phyloP scores from a whole-genome alignment of 1,140 invertebrate species.

The Brachionus paranguensis region DNA sequence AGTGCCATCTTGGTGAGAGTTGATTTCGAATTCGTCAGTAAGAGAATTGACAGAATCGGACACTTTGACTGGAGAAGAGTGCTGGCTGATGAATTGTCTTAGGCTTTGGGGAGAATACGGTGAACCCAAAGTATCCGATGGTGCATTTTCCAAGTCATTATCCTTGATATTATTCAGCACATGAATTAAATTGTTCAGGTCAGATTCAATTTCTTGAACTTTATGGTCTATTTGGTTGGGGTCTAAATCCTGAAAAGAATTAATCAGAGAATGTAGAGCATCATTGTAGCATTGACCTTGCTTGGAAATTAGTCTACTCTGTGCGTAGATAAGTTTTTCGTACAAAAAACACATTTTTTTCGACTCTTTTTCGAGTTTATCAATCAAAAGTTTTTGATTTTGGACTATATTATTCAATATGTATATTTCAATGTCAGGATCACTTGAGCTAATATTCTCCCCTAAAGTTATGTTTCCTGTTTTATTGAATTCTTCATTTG shows the following conservation, averaged over 20 bases:
- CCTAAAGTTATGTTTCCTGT: not conserved
- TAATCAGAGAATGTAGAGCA: not conserved
- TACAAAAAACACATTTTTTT: not conserved
- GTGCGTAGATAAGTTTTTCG: not conserved
- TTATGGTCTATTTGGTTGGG: not conserved
- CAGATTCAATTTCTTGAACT: constrained; percentile 10
- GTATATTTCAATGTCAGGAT: not conserved
- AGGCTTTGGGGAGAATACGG: not conserved
- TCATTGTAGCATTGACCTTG: constrained; percentile 15
- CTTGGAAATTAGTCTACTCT: not conserved
- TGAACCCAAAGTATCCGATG: not conserved
- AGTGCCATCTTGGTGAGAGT: not conserved
- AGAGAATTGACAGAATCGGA: not conserved
- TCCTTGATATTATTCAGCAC: not conserved
- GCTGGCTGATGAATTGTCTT: not conserved
- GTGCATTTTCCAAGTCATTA: not conserved
- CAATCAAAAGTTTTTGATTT: not conserved
- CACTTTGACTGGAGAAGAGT: not conserved
- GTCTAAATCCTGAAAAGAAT: constrained; percentile 14
- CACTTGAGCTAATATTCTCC: too few relatives aligned
- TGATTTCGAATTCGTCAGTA: not conserved
- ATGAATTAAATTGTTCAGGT: not conserved
- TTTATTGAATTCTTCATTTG: not conserved
- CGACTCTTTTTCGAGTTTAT: not conserved
- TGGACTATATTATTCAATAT: not conserved